Conservation (phyloP, 2,797 vertebrate species). For the Microctenopoma lineatum region DNA sequence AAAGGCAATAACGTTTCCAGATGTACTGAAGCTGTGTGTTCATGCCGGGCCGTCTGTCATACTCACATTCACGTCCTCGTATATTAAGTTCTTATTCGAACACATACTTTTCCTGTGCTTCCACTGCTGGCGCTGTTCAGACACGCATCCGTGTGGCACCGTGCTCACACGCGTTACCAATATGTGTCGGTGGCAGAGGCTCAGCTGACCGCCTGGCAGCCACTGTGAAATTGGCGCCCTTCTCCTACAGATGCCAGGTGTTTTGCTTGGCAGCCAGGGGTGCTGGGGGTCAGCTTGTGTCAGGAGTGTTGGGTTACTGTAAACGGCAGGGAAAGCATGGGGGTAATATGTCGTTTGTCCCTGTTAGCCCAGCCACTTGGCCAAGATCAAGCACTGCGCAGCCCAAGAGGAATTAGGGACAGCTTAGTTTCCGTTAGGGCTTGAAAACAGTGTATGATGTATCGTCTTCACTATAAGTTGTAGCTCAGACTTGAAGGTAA, state of each 20-base stretch:
- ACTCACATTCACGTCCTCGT: constrained; percentile 3
- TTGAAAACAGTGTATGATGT: constrained; percentile 19
- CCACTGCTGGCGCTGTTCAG: constrained; percentile 8
- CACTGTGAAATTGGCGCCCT: constrained; percentile 69
- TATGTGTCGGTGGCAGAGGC: constrained; percentile 42
- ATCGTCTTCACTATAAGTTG: constrained; percentile 3
- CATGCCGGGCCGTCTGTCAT: constrained; percentile 49
- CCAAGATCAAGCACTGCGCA: constrained; percentile 1
- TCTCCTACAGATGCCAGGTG: constrained; percentile 80
- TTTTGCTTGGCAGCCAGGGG: constrained; percentile 77
- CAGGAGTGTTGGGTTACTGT: constrained; percentile 71
- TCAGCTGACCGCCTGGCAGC: constrained; percentile 77
- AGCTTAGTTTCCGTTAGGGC: constrained; percentile 35
- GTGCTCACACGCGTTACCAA: constrained; percentile 25
- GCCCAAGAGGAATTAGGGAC: constrained; percentile 44
- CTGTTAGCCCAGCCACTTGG: constrained; percentile 47
- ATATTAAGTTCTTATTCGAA: constrained; percentile 33
- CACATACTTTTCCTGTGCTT: constrained; percentile 13
- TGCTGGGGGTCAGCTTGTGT: constrained; percentile 58
- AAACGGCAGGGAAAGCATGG: constrained; percentile 55
- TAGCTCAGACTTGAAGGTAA: constrained; percentile 8
- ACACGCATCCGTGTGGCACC: constrained; percentile 22
- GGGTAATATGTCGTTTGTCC: constrained; percentile 53
- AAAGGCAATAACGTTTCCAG: constrained; percentile 40
- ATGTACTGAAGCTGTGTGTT: constrained; percentile 14